A percentile compares a stretch with the other conserved stretches of the same genome.
Evolutionary conservation across 2,888 invertebrate species (phyloP).

Genomic region (Watsonalla binaria): DNA sequence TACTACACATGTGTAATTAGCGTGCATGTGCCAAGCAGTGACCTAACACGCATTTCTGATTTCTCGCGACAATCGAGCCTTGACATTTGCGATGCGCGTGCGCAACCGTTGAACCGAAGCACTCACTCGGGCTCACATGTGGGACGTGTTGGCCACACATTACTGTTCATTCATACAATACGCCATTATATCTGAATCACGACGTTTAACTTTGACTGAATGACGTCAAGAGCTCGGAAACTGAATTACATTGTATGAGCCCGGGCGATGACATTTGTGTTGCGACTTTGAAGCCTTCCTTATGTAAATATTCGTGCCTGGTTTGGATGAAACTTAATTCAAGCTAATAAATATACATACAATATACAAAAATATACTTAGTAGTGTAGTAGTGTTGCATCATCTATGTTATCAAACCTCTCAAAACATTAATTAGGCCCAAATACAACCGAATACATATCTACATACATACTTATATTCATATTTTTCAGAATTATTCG

Average conservation of each 20-base stretch:
- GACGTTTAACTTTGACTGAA: conserved; percentile 53
- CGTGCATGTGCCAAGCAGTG: conserved; percentile 8
- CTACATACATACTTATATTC: too few species aligned
- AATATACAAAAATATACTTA: too few species aligned
- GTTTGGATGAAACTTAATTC: too few species aligned
- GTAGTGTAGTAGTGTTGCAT: too few species aligned
- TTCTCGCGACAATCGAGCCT: conserved; percentile 42
- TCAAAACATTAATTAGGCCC: too few species aligned
- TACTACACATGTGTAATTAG: not conserved
- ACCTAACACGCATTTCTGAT: conserved; percentile 24
- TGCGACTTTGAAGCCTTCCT: not conserved
- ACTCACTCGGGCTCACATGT: conserved; percentile 50
- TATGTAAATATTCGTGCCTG: too few species aligned
- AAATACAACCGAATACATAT: too few species aligned
- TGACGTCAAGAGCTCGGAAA: conserved; percentile 53
- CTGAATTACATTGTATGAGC: conserved; percentile 40
- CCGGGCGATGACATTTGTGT: conserved; percentile 45
- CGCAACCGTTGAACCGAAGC: conserved; percentile 56
- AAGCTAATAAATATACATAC: too few species aligned
- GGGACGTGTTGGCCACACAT: conserved; percentile 40
- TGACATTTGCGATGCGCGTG: conserved; percentile 62
- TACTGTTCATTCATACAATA: conserved; percentile 62
- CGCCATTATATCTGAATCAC: conserved; percentile 60
- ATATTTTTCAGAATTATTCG: too few species aligned
- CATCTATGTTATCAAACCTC: too few species aligned